Evolutionary conservation across 1,140 invertebrate genomes (phyloP), one percentile per base, ranked within the genome.

Genomic region (Ceratoteleas bidentatus): DNA sequence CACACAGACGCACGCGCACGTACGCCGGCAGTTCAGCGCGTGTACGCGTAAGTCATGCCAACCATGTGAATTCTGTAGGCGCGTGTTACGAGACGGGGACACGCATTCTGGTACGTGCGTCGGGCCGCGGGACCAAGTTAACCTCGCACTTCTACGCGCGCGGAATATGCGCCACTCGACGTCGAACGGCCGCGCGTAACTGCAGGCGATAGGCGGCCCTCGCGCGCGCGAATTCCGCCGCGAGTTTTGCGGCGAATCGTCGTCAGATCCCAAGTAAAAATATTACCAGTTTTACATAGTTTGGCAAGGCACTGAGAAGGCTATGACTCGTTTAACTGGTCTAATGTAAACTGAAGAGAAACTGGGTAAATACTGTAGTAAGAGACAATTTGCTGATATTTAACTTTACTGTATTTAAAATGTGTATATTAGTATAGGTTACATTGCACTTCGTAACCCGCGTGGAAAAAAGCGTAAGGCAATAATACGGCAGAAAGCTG

Each of bases 31-130:
- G 68, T 81, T 75, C 62, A 70, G 52, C 66, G 60, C 66, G 79
- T 76, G 62, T 81, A 76, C 73, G 69, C 74, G 80, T 78, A 69
- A 83, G 80, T 58, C 80, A 78, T 83, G 74, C 60, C 57, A 83
- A 53, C 64, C 62, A 83, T 49, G 74, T 62, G 70, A 70, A 83
- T 83, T 68, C 80, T 78, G 74, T 50, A 69, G 57, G 45, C 73
- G 64, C 65, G 78, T 72, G 74, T 81, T 78, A 70, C 69, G 78
- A 66, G 58, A 74, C 69, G 47, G 47, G 49, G 62, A 77, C 80
- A 82, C 69, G 80, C 80, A 74, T 74, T 68, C 73, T 56, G 62
- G 40, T 57, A 72, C 66, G 47, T 66, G 65, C 61, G 56, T 58
- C 40, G 24, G 77, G 32, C 34, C 49, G 40, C 65, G 52, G 57